Base-by-base conservation (phyloP, 2,888 invertebrate genomes). In the Aelia acuminata region DNA sequence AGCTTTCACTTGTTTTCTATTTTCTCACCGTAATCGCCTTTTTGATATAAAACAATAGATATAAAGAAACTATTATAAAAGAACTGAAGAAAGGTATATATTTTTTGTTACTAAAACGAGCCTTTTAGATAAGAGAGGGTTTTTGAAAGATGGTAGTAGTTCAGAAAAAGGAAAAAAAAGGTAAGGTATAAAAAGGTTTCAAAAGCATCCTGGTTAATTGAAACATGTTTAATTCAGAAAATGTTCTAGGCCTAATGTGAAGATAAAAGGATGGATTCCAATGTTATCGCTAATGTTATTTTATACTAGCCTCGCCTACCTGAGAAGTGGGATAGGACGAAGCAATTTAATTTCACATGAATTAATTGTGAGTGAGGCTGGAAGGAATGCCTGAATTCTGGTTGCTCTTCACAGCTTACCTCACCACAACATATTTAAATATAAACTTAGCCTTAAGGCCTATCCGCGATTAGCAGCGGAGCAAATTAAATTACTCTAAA, bases 141-240 rank as follows among this genome's bases (percentile, higher is more conserved):
- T 22, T 20, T 35, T 31, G 84, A 84, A 47, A 18, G 49, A 35
- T 84, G 49, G 13, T 31, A 8, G 31, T 31, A 4, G n/a, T n/a
- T n/a, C n/a, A n/a, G 49, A 20, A 26, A 35, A n/a, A 84, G 35
- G 50, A 7, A 84, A 48, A 50, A 84, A 43, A 7, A 31, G 50
- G 84, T 49, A 84, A 31, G 31, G 20, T 3, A 50, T 49, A 50
- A 26, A 70, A 35, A 70, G 31, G 35, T 70, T 70, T 35, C 63
- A 70, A 35, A 70, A 35, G 63, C 35, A 15, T 70, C 35, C 63
- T 35, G 35, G 49, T 84, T 84, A 49, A 84, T 84, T 84, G 84
- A 49, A 50, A 48, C 84, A 84, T 84, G 11, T 84, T 84, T 84
- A 84, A 84, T 84, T 84, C 49, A 84, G 84, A 18, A 84, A 84